phyloP scores from a whole-genome alignment of 2,797 vertebrate species.

The Characodon lateralis region DNA sequence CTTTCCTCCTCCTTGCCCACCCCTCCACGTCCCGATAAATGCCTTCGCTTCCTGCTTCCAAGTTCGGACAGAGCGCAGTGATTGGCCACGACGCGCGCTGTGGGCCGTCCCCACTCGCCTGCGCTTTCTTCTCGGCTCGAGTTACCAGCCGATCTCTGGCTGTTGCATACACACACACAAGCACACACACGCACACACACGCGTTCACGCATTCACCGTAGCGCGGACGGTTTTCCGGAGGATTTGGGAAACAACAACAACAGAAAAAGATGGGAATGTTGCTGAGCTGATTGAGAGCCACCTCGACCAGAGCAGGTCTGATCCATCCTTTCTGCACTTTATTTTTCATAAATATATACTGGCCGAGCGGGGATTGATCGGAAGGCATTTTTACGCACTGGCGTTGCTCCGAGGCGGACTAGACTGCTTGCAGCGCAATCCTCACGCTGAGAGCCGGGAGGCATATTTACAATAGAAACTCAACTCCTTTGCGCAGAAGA shows the following conservation, averaged over 20 bases:
- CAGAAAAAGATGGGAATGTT: slow-evolving; percentile 34
- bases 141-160: slow-evolving; percentile 74
- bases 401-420: slow-evolving; percentile 61
- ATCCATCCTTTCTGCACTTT: slow-evolving; percentile 33
- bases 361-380: slow-evolving; percentile 10
- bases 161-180: slow-evolving; percentile 40
- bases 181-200: slow-evolving; percentile 31
- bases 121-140: slow-evolving; percentile 57
- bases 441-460: slow-evolving; percentile 61
- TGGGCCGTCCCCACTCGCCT: slow-evolving; percentile 62
- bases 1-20: neutral
- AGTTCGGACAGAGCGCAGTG: slow-evolving; percentile 69
- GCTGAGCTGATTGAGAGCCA: slow-evolving; percentile 40
- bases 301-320: slow-evolving; percentile 31
- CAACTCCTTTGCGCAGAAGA: slow-evolving; percentile 49
- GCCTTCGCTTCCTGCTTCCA: slow-evolving; percentile 71
- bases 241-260: slow-evolving; percentile 1
- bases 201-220: slow-evolving; percentile 19
- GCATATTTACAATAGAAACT: slow-evolving; percentile 72
- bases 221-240: slow-evolving; percentile 28
- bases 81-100: slow-evolving; percentile 69
- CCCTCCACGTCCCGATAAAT: slow-evolving; percentile 71
- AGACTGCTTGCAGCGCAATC: slow-evolving; percentile 56
- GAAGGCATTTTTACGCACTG: slow-evolving; percentile 38
- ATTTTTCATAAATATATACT: neutral